Base-by-base conservation (phyloP, 2,797 vertebrate genomes). In the Psittacula echo region DNA sequence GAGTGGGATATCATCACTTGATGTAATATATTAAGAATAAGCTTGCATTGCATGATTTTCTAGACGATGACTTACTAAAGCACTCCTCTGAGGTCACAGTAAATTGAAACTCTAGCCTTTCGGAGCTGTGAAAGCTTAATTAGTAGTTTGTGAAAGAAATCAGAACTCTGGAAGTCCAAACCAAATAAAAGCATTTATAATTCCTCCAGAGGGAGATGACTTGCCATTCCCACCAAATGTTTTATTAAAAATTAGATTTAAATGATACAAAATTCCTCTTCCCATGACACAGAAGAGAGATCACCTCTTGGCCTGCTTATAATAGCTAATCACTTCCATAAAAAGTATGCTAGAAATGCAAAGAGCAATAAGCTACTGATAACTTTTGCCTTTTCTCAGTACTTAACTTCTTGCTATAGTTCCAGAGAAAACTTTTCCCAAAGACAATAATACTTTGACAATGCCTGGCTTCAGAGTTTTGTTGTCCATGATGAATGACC, bases 171-270 rank as follows among this genome's bases (percentile, higher is more conserved):
- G 54, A 93, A 96, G 9, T 80, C 87, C 34, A 91, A 95, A 90
- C 39, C 64, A 94, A 95, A 72, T 32, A 61, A 85, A 19, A 92
- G 5, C 50, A 76, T 74, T 85, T 27, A 3, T 85, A 34, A 79
- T 71, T 88, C 50, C 64, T 91, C 80, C 82, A 86, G 86, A 95
- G 71, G 45, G 67, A 92, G 45, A 76, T 53, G 45, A 18, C 71
- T 91, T 82, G 44, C 50, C 60, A 78, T 93, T 94, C 47, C 74
- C 72, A 95, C 39, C 26, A 91, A 85, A 81, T 61, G 15, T 91
- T 96, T 96, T 96, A 92, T 94, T 96, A 68, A 85, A 97, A 94
- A 96, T 77, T 90, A 81, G 54, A 94, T 95, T 94, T 96, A 95
- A 97, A 96, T 94, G 53, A 62, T 96, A 67, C 41, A 94, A 30